These are phyloP conservation scores for Scomber scombrus DNA, from an alignment of 2,113 vertebrate genomes.

Conservation along the genomic window DNA sequence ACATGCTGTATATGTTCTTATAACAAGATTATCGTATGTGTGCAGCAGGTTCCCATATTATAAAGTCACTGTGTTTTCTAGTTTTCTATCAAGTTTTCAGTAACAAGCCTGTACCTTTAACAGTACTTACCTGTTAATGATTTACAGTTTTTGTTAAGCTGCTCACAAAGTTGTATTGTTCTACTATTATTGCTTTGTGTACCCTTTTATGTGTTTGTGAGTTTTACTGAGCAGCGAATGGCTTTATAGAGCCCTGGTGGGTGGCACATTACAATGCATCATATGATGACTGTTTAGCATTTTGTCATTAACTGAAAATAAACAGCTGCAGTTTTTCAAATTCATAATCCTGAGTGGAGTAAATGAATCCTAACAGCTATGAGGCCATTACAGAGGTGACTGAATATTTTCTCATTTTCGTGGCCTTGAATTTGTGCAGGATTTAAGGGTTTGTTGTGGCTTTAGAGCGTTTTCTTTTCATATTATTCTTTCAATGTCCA, in stretches of 20 bases:
- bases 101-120: neutral
- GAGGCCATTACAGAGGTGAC: slow-evolving; percentile 29
- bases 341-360: slow-evolving; percentile 50
- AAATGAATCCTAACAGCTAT: slow-evolving; percentile 49
- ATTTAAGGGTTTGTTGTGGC: slow-evolving; percentile 6
- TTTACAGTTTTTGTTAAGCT: neutral
- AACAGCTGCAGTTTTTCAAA: slow-evolving; percentile 55
- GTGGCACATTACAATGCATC: slow-evolving; percentile 56
- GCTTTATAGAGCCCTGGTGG: slow-evolving; percentile 53
- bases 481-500: neutral
- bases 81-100: neutral
- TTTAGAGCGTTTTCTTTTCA: neutral
- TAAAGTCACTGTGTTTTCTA: slow-evolving; percentile 17
- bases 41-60: neutral
- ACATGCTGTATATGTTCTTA: neutral
- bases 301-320: slow-evolving; percentile 54
- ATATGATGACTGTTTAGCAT: slow-evolving; percentile 29
- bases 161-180: slow-evolving; percentile 26
- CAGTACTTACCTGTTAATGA: slow-evolving; percentile 8
- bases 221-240: slow-evolving; percentile 36
- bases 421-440: slow-evolving; percentile 20
- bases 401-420: slow-evolving; percentile 11
- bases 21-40: neutral
- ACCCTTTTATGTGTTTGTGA: slow-evolving; percentile 44
- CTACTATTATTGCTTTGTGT: slow-evolving; percentile 41